Conservation (phyloP, 2,797 vertebrate species). For the Neostethus bicornis region DNA sequence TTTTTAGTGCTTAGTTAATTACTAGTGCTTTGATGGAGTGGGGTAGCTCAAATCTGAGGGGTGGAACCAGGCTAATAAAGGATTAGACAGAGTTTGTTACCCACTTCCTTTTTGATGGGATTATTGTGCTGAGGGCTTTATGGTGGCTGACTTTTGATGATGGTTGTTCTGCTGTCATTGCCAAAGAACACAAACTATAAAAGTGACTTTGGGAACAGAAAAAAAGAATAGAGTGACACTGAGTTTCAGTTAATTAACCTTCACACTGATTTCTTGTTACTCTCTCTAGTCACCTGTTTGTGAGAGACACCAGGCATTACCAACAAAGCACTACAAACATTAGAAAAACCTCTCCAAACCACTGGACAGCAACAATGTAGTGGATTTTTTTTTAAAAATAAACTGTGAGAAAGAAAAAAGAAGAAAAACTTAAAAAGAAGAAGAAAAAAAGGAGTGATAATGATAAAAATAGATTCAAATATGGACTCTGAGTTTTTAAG, state of each 20-base stretch:
- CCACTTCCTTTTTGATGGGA: conserved; percentile 79
- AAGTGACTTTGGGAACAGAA: conserved; percentile 42
- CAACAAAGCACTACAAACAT: conserved; percentile 32
- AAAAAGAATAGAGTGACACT: conserved; percentile 26
- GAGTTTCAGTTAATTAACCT: conserved; percentile 60
- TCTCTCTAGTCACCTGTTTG: conserved; percentile 38
- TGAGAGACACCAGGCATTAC: conserved; percentile 35
- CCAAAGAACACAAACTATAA: conserved; percentile 61
- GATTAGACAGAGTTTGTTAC: conserved; percentile 77
- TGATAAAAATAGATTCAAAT: too few species aligned
- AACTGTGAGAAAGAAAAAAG: conserved; percentile 28
- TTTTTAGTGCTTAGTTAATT: conserved; percentile 76
- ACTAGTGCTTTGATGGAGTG: conserved; percentile 46
- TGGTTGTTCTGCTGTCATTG: conserved; percentile 69
- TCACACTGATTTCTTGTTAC: conserved; percentile 16
- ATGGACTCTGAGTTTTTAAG: too few species aligned
- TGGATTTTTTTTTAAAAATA: conserved; percentile 8
- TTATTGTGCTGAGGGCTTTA: conserved; percentile 66
- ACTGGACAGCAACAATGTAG: background rate
- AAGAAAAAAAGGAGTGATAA: too few species aligned
- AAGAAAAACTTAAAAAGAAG: too few species aligned
- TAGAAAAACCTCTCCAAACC: conserved; percentile 12
- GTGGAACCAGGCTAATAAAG: conserved; percentile 77
- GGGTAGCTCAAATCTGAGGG: conserved; percentile 52
- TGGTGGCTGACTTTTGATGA: conserved; percentile 70